Evolutionary conservation across 2,888 invertebrate species (phyloP), one percentile per base, ranked within the genome.

Genomic region (Oscheius sp.): DNA sequence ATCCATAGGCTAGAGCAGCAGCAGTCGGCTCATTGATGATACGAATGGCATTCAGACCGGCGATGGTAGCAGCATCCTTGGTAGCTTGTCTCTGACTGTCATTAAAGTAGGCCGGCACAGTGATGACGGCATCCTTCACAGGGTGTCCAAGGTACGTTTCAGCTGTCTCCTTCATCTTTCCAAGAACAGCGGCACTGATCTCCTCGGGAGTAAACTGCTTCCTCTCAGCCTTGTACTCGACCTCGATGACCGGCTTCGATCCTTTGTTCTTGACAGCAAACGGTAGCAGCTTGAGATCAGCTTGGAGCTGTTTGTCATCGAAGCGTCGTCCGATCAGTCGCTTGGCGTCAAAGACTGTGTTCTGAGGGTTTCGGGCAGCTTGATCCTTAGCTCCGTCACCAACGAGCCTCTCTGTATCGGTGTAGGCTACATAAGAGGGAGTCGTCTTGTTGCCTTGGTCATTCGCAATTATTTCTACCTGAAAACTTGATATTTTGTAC

Each of bases 201-300:
- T 89, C 90, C 78, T 89, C 89, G 37, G 89, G 86, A 50, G 76
- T 81, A 80, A 87, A 88, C 10, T 92, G 92, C 90, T 95, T 96
- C 73, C 91, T 91, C 90, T 95, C 95, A 51, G 94, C 95, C 89
- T 95, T 95, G 92, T 94, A 95, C 79, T 93, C 91, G 33, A 95
- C 94, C 90, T 93, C 92, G 58, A 82, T 70, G 59, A 83, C 78
- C 57, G 85, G 84, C 60, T 84, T 84, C 13, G 79, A 79, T 35
- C 75, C 79, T 47, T 77, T 81, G 62, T 75, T 78, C 66, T 80
- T 84, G 65, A 88, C 79, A 48, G 85, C 82, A 76, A 89, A 89
- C 33, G 89, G 89, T 85, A 87, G 87, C 73, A 86, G 86, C 73
- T 85, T 86, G 82, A 87, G 86, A 77, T 89, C 89, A 7, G 84